Evolutionary conservation across 2,888 invertebrate genomes (phyloP), one percentile per base, ranked within the genome.

Genomic region (Apodemia zela): DNA sequence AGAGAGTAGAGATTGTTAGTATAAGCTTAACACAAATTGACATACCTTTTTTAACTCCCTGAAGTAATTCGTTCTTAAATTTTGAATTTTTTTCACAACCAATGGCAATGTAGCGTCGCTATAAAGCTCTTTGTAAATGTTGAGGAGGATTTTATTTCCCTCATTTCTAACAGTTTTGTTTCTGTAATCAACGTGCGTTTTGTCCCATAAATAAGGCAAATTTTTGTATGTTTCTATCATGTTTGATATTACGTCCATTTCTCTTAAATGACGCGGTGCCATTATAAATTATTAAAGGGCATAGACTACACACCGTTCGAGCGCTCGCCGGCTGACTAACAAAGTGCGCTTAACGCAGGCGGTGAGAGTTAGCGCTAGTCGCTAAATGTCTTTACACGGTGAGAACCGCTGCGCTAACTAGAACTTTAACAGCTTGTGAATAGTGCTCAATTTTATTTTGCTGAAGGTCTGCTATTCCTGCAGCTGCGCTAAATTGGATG

Each of bases 141-240:
- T 66, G n/a, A 73, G 59, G n/a, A 75, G 62, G 5, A 65, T 59
- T 6, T 69, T 63, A 45, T 70, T 70, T 6, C 74, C 74, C 15
- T 66, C 54, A 6, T 64, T 66, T 25, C 72, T 65, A 1, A 67
- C 67, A 38, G 68, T 69, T 49, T 63, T 67, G 13, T 69, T 72
- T 1, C 35, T 59, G 47, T 75, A 75, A 3, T 63, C n/a, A 17
- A 64, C 38, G 54, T 73, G 62, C 7, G 60, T 67, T 49, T 64
- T 69, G 60, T 75, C 70, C 74, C 75, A 75, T 6, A 74, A 67
- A 49, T 71, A 71, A 1, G 72, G 69, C 7, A 63, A 68, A 17
- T 66, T 65, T 69, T 68, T 71, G 57, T 72, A 75, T 7, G 71
- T 17, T 35, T 63, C 60, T 4, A 74, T 29, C 13, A 74, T 63